These are phyloP conservation scores for Cranoglanis bouderius DNA, from an alignment of 2,113 vertebrate genomes.

Conservation along the genomic window DNA sequence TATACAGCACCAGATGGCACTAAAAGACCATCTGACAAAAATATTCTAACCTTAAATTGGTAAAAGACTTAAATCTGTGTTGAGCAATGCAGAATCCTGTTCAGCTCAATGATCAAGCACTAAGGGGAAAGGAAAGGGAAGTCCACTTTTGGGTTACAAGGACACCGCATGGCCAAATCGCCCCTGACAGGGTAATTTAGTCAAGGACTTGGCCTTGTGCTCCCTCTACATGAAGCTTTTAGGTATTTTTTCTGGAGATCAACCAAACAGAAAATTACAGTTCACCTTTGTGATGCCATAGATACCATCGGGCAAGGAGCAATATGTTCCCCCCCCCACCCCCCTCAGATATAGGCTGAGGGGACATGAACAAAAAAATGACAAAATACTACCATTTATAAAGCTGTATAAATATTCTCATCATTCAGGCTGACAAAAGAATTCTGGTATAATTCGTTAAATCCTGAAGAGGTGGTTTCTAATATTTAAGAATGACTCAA, in stretches of 20 bases:
- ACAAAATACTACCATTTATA: background rate
- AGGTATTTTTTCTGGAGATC: slow-evolving; percentile 38
- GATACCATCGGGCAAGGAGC: slow-evolving; percentile 18
- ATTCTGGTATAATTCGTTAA: background rate
- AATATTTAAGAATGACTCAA: background rate
- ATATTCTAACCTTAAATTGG: background rate
- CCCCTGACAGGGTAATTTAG: slow-evolving; percentile 46
- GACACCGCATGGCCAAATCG: slow-evolving; percentile 22
- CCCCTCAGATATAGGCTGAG: background rate
- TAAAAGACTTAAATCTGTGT: background rate
- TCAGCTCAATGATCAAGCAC: slow-evolving; percentile 23
- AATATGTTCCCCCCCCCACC: background rate
- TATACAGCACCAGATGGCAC: slow-evolving; percentile 46
- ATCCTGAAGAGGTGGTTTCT: background rate
- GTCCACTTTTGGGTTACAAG: slow-evolving; percentile 18
- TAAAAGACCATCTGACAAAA: slow-evolving; percentile 18
- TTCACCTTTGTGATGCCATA: slow-evolving; percentile 5
- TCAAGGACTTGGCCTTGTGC: slow-evolving; percentile 22
- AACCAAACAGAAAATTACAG: slow-evolving; percentile 33
- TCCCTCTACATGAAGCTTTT: slow-evolving; percentile 1
- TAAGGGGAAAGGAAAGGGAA: slow-evolving; percentile 10
- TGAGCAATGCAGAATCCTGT: background rate
- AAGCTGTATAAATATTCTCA: background rate
- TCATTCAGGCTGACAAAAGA: background rate
- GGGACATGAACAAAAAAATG: background rate